phyloP scores from a whole-genome alignment of 2,888 invertebrate species.

The Eurytoma adleriae region DNA sequence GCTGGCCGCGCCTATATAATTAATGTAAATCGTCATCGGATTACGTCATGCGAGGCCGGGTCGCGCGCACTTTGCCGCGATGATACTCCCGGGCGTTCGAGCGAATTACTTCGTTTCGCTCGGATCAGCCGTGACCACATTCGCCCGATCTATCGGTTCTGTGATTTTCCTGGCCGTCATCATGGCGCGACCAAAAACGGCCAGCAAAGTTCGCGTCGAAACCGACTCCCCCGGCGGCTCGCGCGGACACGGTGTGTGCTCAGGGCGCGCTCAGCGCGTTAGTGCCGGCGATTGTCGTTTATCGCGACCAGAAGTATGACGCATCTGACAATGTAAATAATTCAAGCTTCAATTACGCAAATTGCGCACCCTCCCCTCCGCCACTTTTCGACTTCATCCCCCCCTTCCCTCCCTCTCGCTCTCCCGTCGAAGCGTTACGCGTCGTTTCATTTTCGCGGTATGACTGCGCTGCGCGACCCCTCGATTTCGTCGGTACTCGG shows the following conservation, averaged over 20 bases:
- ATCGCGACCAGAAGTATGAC: constrained; percentile 69
- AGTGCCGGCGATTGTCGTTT: constrained; percentile 57
- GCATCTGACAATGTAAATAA: constrained; percentile 73
- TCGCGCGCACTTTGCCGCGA: background rate
- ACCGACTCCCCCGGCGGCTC: too few species aligned
- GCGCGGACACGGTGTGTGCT: too few species aligned
- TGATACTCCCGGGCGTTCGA: background rate
- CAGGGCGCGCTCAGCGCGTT: background rate
- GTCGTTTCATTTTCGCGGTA: constrained; percentile 62
- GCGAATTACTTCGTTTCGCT: constrained; percentile 9
- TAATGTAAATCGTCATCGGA: constrained; percentile 24
- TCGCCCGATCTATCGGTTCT: background rate
- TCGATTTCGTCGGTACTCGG: background rate
- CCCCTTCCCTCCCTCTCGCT: constrained; percentile 1
- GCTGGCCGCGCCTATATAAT: constrained; percentile 4
- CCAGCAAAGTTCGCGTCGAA: background rate
- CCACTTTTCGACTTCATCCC: too few species aligned
- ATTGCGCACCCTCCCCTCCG: constrained; percentile 60
- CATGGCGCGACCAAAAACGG: background rate
- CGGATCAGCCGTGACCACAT: background rate
- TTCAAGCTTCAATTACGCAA: constrained; percentile 75
- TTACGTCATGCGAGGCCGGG: background rate
- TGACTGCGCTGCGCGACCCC: constrained; percentile 41
- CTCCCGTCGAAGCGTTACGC: constrained; percentile 57
- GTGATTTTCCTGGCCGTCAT: background rate